Conservation (phyloP, 2,113 vertebrate genomes). For the Daboia siamensis region DNA sequence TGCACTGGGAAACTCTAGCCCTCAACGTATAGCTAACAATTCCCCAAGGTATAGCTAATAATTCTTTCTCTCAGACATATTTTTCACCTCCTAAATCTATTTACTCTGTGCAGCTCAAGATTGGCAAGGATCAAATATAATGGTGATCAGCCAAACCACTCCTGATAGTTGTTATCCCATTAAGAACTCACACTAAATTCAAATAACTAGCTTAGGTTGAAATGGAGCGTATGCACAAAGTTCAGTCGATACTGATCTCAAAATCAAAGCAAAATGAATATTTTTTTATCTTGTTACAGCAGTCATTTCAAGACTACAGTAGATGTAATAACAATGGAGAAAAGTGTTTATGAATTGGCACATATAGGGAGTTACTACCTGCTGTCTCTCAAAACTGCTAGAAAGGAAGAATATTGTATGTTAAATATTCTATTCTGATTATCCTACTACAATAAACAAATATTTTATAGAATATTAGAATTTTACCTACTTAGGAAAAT, state of each 20-base stretch:
- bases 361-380: not conserved
- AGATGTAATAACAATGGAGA: not conserved
- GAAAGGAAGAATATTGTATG: slow-evolving; percentile 18
- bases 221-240: not conserved
- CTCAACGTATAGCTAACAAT: not conserved
- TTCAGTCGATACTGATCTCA: not conserved
- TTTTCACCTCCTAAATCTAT: not conserved
- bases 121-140: not conserved
- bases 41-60: not conserved
- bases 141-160: not conserved
- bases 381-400: not conserved
- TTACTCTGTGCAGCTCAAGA: not conserved
- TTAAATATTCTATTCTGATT: not conserved
- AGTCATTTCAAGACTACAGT: not conserved
- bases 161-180: not conserved
- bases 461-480: slow-evolving; percentile 27
- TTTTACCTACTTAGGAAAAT: slow-evolving; percentile 10
- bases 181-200: not conserved
- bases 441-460: slow-evolving; percentile 28
- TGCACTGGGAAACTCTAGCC: not conserved
- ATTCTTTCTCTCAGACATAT: not conserved
- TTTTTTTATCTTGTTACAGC: not conserved
- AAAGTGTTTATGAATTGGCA: not conserved
- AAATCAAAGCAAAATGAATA: not conserved
- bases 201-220: not conserved